These are phyloP conservation scores for Chironomus striatipennis DNA, from an alignment of 1,140 invertebrate species.

Conservation along the genomic window DNA sequence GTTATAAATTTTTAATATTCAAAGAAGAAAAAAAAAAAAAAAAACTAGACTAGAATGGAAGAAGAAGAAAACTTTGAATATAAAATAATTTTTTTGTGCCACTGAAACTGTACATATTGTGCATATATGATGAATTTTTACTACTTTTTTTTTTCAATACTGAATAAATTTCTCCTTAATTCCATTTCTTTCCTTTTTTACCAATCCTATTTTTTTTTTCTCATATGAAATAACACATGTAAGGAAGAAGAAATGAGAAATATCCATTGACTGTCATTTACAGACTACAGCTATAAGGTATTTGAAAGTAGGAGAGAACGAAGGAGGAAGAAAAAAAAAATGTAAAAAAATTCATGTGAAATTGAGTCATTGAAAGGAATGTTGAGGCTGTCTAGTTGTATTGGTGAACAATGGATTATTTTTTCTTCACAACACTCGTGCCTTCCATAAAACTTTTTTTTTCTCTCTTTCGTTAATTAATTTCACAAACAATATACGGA, in stretches of 20 bases:
- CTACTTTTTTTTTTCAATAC: too few species aligned
- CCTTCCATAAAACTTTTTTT: neutral
- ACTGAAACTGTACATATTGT: too few species aligned
- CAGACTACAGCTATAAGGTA: neutral
- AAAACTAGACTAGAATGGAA: too few species aligned
- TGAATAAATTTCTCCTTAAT: too few species aligned
- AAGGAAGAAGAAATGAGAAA: neutral
- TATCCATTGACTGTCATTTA: neutral
- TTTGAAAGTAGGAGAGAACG: neutral
- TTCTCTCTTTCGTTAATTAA: neutral
- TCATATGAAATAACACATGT: neutral
- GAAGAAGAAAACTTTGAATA: too few species aligned
- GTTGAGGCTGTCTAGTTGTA: neutral
- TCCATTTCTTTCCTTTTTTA: too few species aligned
- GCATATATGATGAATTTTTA: too few species aligned
- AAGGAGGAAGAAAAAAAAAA: neutral
- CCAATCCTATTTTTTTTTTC: neutral
- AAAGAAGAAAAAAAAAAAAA: too few species aligned
- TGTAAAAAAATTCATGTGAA: neutral
- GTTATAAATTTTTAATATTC: too few species aligned
- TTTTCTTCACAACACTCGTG: too few species aligned
- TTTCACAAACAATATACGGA: neutral
- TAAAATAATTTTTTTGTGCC: too few species aligned
- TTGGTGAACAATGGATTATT: neutral
- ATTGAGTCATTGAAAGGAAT: conserved; percentile 12